A percentile compares a stretch with the other conserved stretches of the same genome.
Evolutionary conservation across 2,888 invertebrate genomes (phyloP).

Genomic region (Phlogophora meticulosa): DNA sequence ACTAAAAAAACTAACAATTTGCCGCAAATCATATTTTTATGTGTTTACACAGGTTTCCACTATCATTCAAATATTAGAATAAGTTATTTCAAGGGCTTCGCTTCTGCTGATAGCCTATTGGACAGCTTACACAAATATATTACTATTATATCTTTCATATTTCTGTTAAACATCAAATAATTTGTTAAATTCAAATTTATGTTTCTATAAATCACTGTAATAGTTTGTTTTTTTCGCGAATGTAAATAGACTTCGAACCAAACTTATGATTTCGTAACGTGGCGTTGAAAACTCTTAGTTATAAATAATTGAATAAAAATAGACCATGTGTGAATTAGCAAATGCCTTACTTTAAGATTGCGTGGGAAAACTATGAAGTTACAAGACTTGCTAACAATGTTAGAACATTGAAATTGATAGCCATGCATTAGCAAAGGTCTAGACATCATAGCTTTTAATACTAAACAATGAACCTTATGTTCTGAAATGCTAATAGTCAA

Average conservation of each 20-base stretch:
- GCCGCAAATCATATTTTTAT: conserved; percentile 58
- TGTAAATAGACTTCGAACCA: conserved; percentile 32
- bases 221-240: conserved; percentile 55
- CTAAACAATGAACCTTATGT: conserved; percentile 38
- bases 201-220: conserved; percentile 52
- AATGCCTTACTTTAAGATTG: conserved; percentile 27
- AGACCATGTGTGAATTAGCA: conserved; percentile 34
- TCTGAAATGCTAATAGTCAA: not conserved
- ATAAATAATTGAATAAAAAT: conserved; percentile 46
- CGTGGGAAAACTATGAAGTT: conserved; percentile 38
- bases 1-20: conserved; percentile 36
- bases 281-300: conserved; percentile 17
- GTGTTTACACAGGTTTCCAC: conserved; percentile 58
- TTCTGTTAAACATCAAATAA: conserved; percentile 45
- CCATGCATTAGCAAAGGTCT: conserved; percentile 61
- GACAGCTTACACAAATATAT: conserved; percentile 51
- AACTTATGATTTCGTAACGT: conserved; percentile 46
- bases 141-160: conserved; percentile 43
- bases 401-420: conserved; percentile 41
- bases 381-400: conserved; percentile 37
- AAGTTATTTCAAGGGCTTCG: conserved; percentile 60
- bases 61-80: conserved; percentile 41
- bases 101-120: conserved; percentile 33
- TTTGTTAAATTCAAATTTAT: conserved; percentile 44
- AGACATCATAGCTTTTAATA: conserved; percentile 43